phyloP scores from a whole-genome alignment of 37 sponge, comb jelly and placozoan species.

The Oopsacas minuta region DNA sequence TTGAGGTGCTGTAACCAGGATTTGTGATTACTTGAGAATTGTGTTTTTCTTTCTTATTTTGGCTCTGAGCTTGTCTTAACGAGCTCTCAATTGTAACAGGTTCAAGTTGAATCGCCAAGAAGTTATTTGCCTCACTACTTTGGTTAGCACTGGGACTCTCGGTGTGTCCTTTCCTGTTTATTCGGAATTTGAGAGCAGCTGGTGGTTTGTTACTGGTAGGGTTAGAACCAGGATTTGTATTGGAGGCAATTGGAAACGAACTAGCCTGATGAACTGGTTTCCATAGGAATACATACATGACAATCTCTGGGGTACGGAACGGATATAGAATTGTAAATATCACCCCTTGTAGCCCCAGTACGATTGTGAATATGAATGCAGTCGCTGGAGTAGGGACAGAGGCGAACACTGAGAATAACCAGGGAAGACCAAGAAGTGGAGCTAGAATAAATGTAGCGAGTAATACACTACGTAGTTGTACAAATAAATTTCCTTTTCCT shows the following conservation, averaged over 20 bases:
- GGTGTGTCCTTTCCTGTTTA: neutral
- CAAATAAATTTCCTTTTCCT: neutral
- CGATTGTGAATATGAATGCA: neutral
- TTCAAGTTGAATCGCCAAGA: neutral
- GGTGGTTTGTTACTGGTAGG: neutral
- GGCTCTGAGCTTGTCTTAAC: neutral
- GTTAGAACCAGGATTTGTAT: neutral
- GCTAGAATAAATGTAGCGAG: neutral
- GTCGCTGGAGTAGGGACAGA: neutral
- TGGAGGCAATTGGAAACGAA: neutral
- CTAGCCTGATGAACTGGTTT: neutral
- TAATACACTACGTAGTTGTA: neutral
- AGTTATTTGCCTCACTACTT: neutral
- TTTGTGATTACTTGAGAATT: neutral
- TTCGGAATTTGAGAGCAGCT: neutral
- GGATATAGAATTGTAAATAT: neutral
- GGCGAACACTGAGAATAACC: neutral
- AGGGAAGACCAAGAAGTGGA: neutral
- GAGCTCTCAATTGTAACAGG: neutral
- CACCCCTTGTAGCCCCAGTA: neutral
- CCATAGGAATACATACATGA: conserved; percentile 8
- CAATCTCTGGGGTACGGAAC: neutral
- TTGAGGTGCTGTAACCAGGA: neutral
- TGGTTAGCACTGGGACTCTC: neutral
- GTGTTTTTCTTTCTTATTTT: neutral